phyloP scores from a whole-genome alignment of 2,888 invertebrate species.

The Eristalis intricaria region DNA sequence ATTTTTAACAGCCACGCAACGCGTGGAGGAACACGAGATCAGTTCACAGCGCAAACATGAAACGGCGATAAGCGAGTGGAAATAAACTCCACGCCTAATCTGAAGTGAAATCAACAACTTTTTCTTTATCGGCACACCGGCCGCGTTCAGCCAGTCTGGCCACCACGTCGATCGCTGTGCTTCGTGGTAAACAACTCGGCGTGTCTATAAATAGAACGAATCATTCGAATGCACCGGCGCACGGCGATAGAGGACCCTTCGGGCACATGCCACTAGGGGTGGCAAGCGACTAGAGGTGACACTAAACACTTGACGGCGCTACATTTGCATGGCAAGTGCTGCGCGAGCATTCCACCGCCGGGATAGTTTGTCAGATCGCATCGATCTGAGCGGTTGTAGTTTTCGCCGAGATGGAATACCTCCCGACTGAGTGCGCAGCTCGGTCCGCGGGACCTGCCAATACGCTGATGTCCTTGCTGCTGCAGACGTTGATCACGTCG shows the following conservation, averaged over 20 bases:
- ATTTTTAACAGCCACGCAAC: not conserved
- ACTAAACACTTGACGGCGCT: too few relatives aligned
- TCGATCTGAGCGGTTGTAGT: constrained; percentile 79
- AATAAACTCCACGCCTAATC: not conserved
- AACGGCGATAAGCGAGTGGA: not conserved
- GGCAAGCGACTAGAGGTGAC: too few relatives aligned
- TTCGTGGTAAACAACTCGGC: not conserved
- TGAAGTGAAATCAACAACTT: not conserved
- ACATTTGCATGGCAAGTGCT: constrained; percentile 4
- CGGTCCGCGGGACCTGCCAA: constrained; percentile 80
- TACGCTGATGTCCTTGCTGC: constrained; percentile 83
- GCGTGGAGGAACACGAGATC: not conserved
- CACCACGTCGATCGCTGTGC: not conserved
- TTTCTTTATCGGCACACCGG: not conserved
- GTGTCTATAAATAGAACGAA: constrained; percentile 24
- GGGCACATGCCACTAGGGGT: not conserved
- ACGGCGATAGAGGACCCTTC: not conserved
- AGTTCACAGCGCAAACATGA: not conserved
- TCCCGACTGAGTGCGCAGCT: constrained; percentile 78
- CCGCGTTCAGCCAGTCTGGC: not conserved
- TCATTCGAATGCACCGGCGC: not conserved
- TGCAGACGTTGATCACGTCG: constrained; percentile 84
- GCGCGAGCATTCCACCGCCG: not conserved
- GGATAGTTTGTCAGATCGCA: not conserved
- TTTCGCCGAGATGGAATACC: constrained; percentile 79